Conservation (phyloP, 2,888 invertebrate genomes). For the Tholera decimalis region DNA sequence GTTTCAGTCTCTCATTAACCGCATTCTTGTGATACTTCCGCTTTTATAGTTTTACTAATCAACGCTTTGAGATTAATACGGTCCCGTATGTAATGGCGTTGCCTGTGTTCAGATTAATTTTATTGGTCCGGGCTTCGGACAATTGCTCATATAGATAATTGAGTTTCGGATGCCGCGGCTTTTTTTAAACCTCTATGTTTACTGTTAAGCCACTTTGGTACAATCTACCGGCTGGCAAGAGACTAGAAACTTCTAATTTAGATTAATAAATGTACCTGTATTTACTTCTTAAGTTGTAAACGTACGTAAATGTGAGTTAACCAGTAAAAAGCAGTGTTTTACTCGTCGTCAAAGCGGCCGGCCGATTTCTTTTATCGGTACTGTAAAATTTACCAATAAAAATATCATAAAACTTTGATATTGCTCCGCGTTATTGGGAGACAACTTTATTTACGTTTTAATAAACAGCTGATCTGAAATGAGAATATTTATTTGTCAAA, state of each 20-base stretch:
- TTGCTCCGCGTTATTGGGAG: slow-evolving; percentile 40
- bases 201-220: slow-evolving; percentile 82
- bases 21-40: slow-evolving; percentile 91
- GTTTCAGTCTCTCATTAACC: slow-evolving; percentile 90
- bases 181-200: slow-evolving; percentile 79
- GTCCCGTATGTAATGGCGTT: slow-evolving; percentile 87
- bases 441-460: slow-evolving; percentile 57
- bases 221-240: slow-evolving; percentile 73
- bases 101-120: slow-evolving; percentile 88
- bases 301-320: slow-evolving; percentile 42
- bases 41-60: slow-evolving; percentile 91
- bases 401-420: slow-evolving; percentile 63
- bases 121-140: slow-evolving; percentile 86
- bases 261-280: slow-evolving; percentile 70
- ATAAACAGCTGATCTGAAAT: slow-evolving; percentile 47
- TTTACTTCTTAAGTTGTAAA: slow-evolving; percentile 53
- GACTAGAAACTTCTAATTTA: slow-evolving; percentile 76
- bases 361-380: slow-evolving; percentile 55
- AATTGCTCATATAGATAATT: slow-evolving; percentile 91
- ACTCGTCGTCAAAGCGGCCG: slow-evolving; percentile 60
- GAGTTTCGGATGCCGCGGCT: slow-evolving; percentile 84
- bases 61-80: slow-evolving; percentile 90
- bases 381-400: slow-evolving; percentile 70
- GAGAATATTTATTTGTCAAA: slow-evolving; percentile 14
- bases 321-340: slow-evolving; percentile 50